phyloP scores from a whole-genome alignment of 1,140 invertebrate species.

The Drosophila subpulchrella region DNA sequence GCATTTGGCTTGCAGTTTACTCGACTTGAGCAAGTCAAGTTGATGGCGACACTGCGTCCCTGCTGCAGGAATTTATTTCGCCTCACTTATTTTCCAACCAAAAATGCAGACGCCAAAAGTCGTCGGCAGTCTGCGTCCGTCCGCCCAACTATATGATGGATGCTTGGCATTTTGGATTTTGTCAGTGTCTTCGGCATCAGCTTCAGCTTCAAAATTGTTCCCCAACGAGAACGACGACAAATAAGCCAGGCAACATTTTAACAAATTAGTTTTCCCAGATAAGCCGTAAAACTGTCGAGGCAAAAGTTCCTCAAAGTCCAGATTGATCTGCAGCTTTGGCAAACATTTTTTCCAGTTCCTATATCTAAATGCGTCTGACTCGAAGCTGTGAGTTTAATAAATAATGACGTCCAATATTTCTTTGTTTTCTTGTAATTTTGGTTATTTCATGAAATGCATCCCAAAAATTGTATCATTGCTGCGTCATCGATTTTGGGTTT shows the following conservation, averaged over 20 bases:
- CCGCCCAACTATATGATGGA: conserved; percentile 53
- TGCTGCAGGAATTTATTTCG: conserved; percentile 61
- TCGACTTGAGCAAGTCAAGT: conserved; percentile 55
- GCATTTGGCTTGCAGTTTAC: conserved; percentile 66
- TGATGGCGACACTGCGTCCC: conserved; percentile 36
- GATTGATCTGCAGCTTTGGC: conserved; percentile 6
- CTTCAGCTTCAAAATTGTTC: conserved; percentile 32
- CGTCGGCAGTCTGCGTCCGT: conserved; percentile 20
- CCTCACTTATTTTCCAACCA: conserved; percentile 57
- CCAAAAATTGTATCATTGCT: not conserved
- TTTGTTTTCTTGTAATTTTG: not conserved
- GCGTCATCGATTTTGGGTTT: not conserved
- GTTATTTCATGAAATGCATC: not conserved
- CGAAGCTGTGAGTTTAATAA: conserved; percentile 6
- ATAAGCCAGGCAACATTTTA: conserved; percentile 72
- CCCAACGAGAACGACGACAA: conserved; percentile 47
- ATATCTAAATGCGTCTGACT: conserved; percentile 14
- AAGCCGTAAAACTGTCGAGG: conserved; percentile 47
- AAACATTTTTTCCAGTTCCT: conserved; percentile 20
- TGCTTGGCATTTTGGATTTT: conserved; percentile 53
- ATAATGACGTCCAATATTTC: conserved; percentile 10
- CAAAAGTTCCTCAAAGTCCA: conserved; percentile 2
- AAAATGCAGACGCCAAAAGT: conserved; percentile 67
- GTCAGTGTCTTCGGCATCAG: conserved; percentile 28
- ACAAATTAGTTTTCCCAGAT: conserved; percentile 75